Evolutionary conservation across 2,113 vertebrate species (phyloP).

Genomic region (Hypanus sabinus): DNA sequence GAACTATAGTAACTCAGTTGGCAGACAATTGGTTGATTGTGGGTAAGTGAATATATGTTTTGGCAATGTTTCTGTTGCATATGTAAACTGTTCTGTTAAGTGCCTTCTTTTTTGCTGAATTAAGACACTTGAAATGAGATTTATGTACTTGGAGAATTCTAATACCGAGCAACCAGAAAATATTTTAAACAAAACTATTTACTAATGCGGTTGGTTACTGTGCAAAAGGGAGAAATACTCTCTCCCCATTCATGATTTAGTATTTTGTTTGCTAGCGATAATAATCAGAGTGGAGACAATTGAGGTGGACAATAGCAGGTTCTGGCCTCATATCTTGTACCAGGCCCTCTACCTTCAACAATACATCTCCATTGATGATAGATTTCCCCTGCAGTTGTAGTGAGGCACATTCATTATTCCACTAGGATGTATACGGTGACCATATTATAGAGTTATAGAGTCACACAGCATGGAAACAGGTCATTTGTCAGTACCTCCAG

Average conservation of each 20-base stretch:
- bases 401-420: neutral
- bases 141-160: neutral
- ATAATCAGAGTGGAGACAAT: neutral
- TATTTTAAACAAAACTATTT: constrained; percentile 1
- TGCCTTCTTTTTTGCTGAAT: neutral
- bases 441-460: too few species aligned
- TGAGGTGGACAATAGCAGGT: neutral
- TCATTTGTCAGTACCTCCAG: too few species aligned
- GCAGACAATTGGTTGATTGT: too few species aligned
- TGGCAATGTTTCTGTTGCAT: too few species aligned
- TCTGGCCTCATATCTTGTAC: neutral
- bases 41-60: too few species aligned
- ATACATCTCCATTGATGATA: neutral
- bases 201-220: neutral
- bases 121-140: neutral
- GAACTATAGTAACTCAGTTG: too few species aligned
- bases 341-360: neutral
- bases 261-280: neutral
- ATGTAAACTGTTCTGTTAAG: neutral
- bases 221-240: neutral
- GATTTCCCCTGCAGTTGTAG: neutral
- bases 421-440: neutral
- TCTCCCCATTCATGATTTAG: neutral
- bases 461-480: too few species aligned
- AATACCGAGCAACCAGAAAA: neutral